Percentiles rank a stretch among this genome's conserved stretches.
phyloP scores from a whole-genome alignment of 2,888 invertebrate genomes.

The Limulus polyphemus region DNA sequence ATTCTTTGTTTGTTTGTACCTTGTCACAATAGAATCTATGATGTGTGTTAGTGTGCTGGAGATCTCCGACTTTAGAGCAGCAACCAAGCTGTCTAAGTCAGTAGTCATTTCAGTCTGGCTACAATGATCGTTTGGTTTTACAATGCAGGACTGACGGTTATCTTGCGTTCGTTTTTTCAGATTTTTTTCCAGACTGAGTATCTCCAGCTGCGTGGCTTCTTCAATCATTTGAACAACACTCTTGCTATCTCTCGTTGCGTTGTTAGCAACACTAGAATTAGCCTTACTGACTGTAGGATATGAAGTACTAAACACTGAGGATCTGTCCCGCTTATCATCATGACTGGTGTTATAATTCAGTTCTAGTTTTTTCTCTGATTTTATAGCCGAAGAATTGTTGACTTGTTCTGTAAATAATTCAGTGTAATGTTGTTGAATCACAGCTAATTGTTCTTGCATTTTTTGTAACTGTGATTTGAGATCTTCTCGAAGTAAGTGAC shows the following conservation, averaged over 20 bases:
- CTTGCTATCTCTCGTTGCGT: no score
- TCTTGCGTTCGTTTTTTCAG: not conserved
- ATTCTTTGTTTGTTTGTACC: constrained; percentile 49
- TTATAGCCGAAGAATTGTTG: no score
- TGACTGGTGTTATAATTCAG: no score
- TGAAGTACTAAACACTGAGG: no score
- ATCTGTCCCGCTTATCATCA: no score
- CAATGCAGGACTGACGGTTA: constrained; percentile 1
- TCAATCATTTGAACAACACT: no score
- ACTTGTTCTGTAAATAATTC: constrained; percentile 49
- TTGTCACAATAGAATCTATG: constrained; percentile 74
- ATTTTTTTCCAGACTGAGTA: no score
- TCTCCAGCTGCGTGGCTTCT: no score
- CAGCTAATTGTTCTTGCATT: constrained; percentile 43
- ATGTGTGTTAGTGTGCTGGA: constrained; percentile 66
- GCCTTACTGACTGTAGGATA: no score
- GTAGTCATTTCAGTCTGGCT: not conserved
- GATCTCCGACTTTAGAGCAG: constrained; percentile 79
- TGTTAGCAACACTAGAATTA: no score
- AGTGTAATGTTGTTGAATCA: constrained; percentile 81
- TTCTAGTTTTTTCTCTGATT: no score
- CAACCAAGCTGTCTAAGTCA: constrained; percentile 78
- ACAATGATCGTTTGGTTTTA: constrained; percentile 1
- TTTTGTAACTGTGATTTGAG: constrained; percentile 52
- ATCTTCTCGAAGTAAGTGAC: constrained; percentile 40